Evolutionary conservation across 2,797 vertebrate species (phyloP).

Genomic region (Spheniscus humboldti): DNA sequence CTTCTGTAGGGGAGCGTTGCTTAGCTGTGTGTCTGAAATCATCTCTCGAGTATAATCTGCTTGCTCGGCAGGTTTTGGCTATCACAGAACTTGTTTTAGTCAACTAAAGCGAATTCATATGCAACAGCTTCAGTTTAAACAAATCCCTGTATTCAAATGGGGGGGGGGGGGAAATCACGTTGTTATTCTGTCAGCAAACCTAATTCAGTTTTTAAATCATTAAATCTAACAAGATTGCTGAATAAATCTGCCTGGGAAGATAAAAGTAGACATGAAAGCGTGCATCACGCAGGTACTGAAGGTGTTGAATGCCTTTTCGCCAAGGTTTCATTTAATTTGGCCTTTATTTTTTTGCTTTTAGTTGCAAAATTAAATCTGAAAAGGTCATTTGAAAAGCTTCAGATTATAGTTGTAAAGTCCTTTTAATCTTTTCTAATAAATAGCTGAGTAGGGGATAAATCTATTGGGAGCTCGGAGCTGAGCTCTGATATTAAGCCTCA

Average conservation of each 20-base stretch:
- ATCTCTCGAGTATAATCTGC: not conserved
- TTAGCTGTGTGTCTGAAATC: not conserved
- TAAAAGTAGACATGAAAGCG: fast-evolving
- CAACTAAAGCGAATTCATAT: not conserved
- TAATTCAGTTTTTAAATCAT: not conserved
- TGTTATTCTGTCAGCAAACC: not conserved
- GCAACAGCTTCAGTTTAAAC: slow-evolving; percentile 14
- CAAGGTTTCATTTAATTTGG: not conserved
- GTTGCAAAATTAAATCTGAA: not conserved
- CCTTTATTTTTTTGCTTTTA: not conserved
- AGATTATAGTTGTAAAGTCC: slow-evolving; percentile 7
- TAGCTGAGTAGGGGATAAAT: slow-evolving; percentile 17
- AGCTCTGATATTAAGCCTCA: not conserved
- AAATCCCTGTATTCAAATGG: not conserved
- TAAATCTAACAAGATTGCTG: not conserved
- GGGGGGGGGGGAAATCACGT: fast-evolving
- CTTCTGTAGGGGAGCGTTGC: not conserved
- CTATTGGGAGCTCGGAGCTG: not conserved
- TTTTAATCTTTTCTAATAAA: slow-evolving; percentile 55
- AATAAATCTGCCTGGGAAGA: not conserved
- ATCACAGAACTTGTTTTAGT: not conserved
- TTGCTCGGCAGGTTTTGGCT: not conserved
- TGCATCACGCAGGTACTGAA: fast-evolving
- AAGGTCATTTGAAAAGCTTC: slow-evolving; percentile 33
- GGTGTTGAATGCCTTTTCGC: not conserved